These are phyloP conservation scores for Channa striata DNA, from an alignment of 2,797 vertebrate genomes.

Conservation along the genomic window DNA sequence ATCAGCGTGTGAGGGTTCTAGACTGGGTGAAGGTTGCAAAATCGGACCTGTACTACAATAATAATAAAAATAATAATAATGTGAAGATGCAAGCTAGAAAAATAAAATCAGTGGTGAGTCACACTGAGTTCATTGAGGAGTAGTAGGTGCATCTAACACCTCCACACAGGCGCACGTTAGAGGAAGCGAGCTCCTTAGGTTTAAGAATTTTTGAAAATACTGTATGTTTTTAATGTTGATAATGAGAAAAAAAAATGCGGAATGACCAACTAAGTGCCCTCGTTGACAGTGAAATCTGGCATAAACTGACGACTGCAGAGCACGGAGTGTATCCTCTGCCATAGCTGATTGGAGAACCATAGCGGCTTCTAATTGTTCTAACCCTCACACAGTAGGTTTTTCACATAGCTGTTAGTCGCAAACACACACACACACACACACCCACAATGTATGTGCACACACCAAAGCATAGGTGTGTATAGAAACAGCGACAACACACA, in stretches of 20 bases:
- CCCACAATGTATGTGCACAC: background rate
- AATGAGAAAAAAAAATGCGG: background rate
- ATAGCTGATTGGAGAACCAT: slow-evolving; percentile 69
- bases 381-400: slow-evolving; percentile 42
- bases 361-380: slow-evolving; percentile 70
- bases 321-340: slow-evolving; percentile 44
- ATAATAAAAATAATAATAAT: slow-evolving; percentile 5
- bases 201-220: background rate
- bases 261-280: background rate
- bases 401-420: background rate
- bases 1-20: background rate
- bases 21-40: background rate
- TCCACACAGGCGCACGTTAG: slow-evolving; percentile 6
- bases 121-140: slow-evolving; percentile 22
- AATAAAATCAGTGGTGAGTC: slow-evolving; percentile 30
- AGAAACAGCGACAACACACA: background rate
- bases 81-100: slow-evolving; percentile 9
- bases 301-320: slow-evolving; percentile 25
- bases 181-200: background rate
- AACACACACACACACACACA: background rate
- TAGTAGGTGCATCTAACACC: slow-evolving; percentile 1
- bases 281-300: slow-evolving; percentile 3
- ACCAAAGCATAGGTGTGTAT: background rate
- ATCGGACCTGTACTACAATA: background rate
- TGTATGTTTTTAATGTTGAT: background rate